phyloP scores from a whole-genome alignment of 2,113 vertebrate genomes.

The Panthera leo region DNA sequence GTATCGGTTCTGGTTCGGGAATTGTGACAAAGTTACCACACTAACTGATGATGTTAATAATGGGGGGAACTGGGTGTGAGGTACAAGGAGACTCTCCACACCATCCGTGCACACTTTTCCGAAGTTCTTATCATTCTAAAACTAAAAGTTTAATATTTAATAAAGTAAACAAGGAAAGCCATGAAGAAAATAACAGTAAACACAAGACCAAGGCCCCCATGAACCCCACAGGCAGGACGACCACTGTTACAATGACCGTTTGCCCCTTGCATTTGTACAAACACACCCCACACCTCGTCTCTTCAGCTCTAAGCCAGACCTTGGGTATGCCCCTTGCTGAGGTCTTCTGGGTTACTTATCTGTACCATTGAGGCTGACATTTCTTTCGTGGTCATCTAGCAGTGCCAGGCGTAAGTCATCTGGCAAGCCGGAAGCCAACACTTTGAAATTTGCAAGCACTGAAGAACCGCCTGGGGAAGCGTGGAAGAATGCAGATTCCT shows the following conservation, averaged over 20 bases:
- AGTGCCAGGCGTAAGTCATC: neutral
- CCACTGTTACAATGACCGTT: neutral
- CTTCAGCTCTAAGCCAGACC: neutral
- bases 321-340: rapidly evolving
- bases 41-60: neutral
- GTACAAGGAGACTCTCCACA: neutral
- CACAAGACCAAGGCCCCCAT: neutral
- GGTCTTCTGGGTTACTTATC: neutral
- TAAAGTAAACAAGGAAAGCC: neutral
- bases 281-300: rapidly evolving
- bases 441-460: neutral
- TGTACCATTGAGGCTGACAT: neutral
- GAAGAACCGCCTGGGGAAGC: neutral
- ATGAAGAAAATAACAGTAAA: neutral
- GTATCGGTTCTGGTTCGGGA: neutral
- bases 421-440: neutral
- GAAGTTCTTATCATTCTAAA: neutral
- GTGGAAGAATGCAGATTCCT: neutral
- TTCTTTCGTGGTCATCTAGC: no score
- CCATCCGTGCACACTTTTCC: neutral
- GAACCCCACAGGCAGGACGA: no score
- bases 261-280: neutral
- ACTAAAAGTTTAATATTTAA: neutral
- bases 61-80: rapidly evolving
- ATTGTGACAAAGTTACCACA: neutral